phyloP scores from a whole-genome alignment of 2,888 invertebrate genomes.

The Sphinx pinastri region DNA sequence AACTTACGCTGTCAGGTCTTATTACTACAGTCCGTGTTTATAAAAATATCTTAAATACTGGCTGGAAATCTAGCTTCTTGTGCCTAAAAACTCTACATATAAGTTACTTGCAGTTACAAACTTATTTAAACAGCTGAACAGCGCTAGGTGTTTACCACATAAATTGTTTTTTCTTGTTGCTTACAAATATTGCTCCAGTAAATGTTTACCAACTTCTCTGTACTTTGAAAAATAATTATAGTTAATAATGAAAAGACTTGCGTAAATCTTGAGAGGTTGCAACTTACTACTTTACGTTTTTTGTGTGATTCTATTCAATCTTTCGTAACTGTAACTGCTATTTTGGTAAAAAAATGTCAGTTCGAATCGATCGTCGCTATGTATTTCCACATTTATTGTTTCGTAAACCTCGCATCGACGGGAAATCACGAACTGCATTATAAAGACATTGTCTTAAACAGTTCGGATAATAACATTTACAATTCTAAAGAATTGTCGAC shows the following conservation, averaged over 20 bases:
- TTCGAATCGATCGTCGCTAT: constrained; percentile 6
- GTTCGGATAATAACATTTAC: neutral
- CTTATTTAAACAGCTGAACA: neutral
- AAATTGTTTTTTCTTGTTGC: neutral
- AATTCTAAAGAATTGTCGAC: neutral
- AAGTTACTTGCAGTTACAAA: neutral
- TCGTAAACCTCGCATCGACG: neutral
- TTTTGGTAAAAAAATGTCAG: neutral
- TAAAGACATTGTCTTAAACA: neutral
- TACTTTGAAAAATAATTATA: neutral
- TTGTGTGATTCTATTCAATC: neutral
- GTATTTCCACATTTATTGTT: neutral
- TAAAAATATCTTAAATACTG: neutral
- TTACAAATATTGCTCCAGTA: constrained; percentile 1
- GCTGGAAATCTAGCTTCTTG: neutral
- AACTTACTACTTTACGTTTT: neutral
- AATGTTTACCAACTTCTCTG: neutral
- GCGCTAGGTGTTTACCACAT: too few species aligned
- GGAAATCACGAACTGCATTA: neutral
- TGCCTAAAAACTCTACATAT: neutral
- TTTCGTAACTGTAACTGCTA: neutral
- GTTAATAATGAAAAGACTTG: neutral
- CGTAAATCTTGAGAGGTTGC: neutral
- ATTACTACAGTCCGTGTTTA: neutral
- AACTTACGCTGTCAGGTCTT: neutral